These are phyloP conservation scores for Drosophila santomea DNA, from an alignment of 1,140 invertebrate species.

Conservation along the genomic window DNA sequence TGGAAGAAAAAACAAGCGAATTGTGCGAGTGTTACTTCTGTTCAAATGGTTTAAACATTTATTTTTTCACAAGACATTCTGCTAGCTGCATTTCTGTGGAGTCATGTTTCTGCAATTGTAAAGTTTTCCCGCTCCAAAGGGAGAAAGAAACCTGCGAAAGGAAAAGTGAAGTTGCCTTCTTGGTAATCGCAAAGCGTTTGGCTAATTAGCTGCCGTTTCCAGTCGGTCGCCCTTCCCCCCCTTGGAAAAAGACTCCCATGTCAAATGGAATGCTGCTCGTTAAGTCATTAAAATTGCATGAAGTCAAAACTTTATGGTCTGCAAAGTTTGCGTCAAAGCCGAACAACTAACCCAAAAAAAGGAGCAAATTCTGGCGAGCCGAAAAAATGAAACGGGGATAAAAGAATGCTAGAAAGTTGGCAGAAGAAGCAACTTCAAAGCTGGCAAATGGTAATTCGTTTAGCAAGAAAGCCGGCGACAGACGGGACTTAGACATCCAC, in stretches of 20 bases:
- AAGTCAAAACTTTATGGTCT: conserved; percentile 83
- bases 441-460: conserved; percentile 77
- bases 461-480: conserved; percentile 61
- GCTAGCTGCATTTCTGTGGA: background rate
- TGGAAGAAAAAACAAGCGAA: conserved; percentile 40
- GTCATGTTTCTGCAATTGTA: conserved; percentile 25
- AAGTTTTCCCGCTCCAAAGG: background rate
- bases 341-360: conserved; percentile 49
- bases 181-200: conserved; percentile 73
- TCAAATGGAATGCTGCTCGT: conserved; percentile 72
- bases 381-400: conserved; percentile 30
- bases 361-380: conserved; percentile 17
- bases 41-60: background rate
- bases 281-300: conserved; percentile 82
- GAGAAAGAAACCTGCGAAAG: conserved; percentile 20
- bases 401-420: conserved; percentile 29
- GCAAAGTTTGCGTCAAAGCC: conserved; percentile 80
- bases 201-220: conserved; percentile 72
- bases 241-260: conserved; percentile 51
- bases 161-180: conserved; percentile 64
- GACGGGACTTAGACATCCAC: conserved; percentile 31
- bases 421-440: conserved; percentile 68
- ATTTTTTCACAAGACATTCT: background rate
- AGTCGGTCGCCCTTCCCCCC: conserved; percentile 25
- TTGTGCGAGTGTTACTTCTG: too few relatives aligned